Evolutionary conservation across 2,113 vertebrate genomes (phyloP), one percentile per base, ranked within the genome.

Genomic region (Elanoides forficatus): DNA sequence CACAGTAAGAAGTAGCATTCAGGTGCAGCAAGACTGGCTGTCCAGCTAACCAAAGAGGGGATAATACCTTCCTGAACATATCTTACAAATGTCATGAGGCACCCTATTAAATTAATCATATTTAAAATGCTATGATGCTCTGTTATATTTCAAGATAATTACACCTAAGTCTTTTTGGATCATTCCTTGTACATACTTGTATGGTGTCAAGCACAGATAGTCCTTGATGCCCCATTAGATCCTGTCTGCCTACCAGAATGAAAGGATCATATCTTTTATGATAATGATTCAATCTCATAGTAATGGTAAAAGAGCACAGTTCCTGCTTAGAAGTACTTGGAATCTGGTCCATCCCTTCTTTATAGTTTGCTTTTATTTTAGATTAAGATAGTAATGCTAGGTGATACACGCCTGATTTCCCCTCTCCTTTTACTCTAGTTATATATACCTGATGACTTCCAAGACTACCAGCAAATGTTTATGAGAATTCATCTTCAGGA

Each of bases 191-290:
- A 38, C 47, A 10, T 67, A 30, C 7, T 74, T 62, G 16, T 53
- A 27, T 6, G 13, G 40, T 30, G 6, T 40, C 56, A 82, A 86
- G 27, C 53, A 72, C 43, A 78, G 43, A 53, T 20, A 29, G 7
- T 43, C 21, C 30, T 70, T 36, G 26, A 48, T 80, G 5, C 10
- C 6, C 17, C 22, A 18, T 53, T 52, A 76, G 27, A 62, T 66
- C 5, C 20, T 67, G 11, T 38, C 38, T 70, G 16, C 34, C 19
- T 48, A 42, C 6, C 9, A 30, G 2, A 38, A 34, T 30, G 34
- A 71, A 76, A 73, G 23, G 20, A 19, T 17, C 0, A 0, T 13
- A 20, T 65, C 4, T 73, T 72, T 81, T 43, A 48, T 1, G 2
- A 56, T 15, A 6, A 25, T 15, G 4, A 53, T 92, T 70, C n/a